Evolutionary conservation across 2,888 invertebrate species (phyloP), one percentile per base, ranked within the genome.

Genomic region (Morpho achilles): DNA sequence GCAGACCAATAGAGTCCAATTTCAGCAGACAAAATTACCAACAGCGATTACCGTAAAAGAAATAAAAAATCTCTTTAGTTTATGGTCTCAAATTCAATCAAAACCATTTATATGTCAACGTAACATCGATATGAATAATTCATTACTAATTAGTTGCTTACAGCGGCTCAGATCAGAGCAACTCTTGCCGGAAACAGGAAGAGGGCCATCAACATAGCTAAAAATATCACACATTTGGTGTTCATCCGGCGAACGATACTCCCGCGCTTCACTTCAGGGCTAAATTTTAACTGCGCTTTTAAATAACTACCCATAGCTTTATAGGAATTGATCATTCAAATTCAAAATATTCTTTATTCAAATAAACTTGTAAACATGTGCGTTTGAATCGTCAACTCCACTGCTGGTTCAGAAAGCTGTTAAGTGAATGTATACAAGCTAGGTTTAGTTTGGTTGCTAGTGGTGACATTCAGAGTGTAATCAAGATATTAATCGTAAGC

Each of bases 191-290:
- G 90, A 90, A 85, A 89, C 89, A 86, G 90, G 90, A 90, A 90
- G 83, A 74, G 74, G 70, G 86, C 82, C 87, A 90, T 89, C 90
- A 89, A 88, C 89, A 84, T 86, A 82, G 83, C 88, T 87, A 90
- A 87, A 90, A 89, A 90, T 90, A 90, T 85, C 82, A 84, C 87
- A 85, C 90, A 86, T 89, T 89, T 86, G 87, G 89, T 85, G 84
- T 80, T 84, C 88, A 85, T 87, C 87, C 89, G 89, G 83, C 77
- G 79, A 74, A 55, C 60, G 63, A 46, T 58, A 53, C 63, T 69
- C 66, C 66, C 52, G 46, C 41, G 57, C 67, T 70, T 68, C 68
- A 62, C 68, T 58, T 9, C 53, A 52, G 48, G 60, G 65, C 51
- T 63, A 61, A 56, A 56, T 46, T 58, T 58, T 43, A 22, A 57